Base-by-base conservation (phyloP, 1,140 invertebrate species). In the Spodoptera litura region DNA sequence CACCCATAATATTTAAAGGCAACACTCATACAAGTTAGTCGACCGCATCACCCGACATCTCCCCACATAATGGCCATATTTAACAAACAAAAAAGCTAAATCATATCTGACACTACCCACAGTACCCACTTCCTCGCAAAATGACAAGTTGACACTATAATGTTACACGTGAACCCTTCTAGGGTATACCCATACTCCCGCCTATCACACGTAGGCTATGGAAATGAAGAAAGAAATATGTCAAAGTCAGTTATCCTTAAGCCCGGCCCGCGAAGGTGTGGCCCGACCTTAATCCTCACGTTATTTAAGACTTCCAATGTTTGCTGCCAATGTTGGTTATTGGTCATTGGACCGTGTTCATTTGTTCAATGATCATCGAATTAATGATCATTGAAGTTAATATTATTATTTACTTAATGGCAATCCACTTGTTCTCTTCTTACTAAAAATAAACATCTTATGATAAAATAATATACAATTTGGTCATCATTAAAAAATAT, bases 201-300 rank as follows among this genome's bases (percentile, higher is more conserved):
- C 5, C 38, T 44, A 44, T 44, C 38, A 44, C 38, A 44, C 38
- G 9, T 44, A 9, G 38, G 71, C 10, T 31, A 74, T 61, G 71
- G 71, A 74, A 74, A 74, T 59, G 71, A 74, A 58, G 55, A 74
- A 74, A 74, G 62, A 74, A 61, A 71, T 55, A 74, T 74, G 71
- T 59, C 71, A 72, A 35, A 58, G 31, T 58, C 35, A 58, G 56
- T 58, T 44, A 20, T 59, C 56, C 38, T 6, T 13, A 13, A 20
- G 13, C n/a, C 10, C 20, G 38, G 55, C 20, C 11, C 5, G 52
- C 3, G 2, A 15, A 74, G 58, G 71, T 74, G 71, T 61, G 55
- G 20, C 56, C 44, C 38, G 20, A 61, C 44, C 71, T 38, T 74
- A 74, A 74, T 74, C 55, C 15, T 61, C 31, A 15, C 68, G 71